Evolutionary conservation across 2,113 vertebrate species (phyloP).

Genomic region (Vidua macroura): DNA sequence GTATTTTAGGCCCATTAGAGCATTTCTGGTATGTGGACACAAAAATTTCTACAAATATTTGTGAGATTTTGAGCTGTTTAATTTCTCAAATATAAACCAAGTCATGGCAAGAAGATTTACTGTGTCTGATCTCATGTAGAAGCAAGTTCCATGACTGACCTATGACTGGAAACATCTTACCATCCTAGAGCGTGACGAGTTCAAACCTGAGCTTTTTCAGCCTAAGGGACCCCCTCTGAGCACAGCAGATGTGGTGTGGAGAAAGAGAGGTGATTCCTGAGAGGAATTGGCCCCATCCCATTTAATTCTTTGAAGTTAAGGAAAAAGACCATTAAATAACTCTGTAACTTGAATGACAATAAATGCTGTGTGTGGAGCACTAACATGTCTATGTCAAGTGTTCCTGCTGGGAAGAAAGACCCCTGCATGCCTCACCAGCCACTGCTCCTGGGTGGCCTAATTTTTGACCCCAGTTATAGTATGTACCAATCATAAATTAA

Average conservation of each 20-base stretch:
- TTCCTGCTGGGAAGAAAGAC: conserved; percentile 37
- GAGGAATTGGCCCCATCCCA: neutral
- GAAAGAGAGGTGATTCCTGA: conserved; percentile 7
- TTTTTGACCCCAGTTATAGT: neutral
- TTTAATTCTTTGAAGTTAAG: conserved; percentile 51
- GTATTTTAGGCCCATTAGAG: neutral
- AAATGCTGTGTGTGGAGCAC: conserved; percentile 5
- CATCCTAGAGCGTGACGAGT: neutral
- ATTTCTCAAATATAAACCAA: neutral
- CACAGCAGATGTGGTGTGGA: conserved; percentile 17
- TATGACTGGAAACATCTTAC: neutral
- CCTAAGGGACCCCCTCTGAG: conserved; percentile 16
- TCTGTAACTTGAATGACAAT: conserved; percentile 48
- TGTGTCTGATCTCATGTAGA: neutral
- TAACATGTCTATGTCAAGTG: conserved; percentile 20
- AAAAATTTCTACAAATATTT: neutral
- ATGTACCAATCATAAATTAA: neutral
- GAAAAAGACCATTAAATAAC: conserved; percentile 34
- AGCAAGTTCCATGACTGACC: conserved; percentile 25
- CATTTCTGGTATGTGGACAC: neutral
- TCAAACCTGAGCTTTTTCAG: conserved; percentile 49
- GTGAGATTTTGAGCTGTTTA: neutral
- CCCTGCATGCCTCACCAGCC: conserved; percentile 15
- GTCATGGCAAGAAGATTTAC: neutral
- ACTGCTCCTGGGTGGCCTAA: conserved; percentile 32